Conservation (phyloP, 2,797 vertebrate species). For the Parotocinclus haroldoi region DNA sequence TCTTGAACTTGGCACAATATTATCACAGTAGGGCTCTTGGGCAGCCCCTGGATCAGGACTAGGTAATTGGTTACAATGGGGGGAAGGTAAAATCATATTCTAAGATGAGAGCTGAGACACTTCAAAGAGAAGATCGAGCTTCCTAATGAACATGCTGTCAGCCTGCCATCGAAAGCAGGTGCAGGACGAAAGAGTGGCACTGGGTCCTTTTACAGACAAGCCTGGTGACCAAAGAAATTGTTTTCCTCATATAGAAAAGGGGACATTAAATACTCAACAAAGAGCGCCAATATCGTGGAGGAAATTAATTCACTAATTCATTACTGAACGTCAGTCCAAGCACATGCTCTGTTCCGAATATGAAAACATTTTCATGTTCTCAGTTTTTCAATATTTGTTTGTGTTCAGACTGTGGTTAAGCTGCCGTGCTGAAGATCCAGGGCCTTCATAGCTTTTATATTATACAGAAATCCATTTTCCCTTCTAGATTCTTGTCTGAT, state of each 20-base stretch:
- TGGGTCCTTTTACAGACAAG: conserved; percentile 49
- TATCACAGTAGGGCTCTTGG: conserved; percentile 36
- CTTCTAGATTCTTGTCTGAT: too few species aligned
- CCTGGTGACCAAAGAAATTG: conserved; percentile 58
- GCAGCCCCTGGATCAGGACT: conserved; percentile 42
- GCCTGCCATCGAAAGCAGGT: conserved; percentile 10
- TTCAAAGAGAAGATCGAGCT: conserved; percentile 33
- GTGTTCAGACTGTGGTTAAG: too few species aligned
- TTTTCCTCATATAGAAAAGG: conserved; percentile 50
- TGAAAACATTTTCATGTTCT: too few species aligned
- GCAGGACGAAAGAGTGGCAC: background rate
- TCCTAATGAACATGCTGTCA: conserved; percentile 32
- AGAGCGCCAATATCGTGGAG: too few species aligned
- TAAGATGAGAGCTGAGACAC: conserved; percentile 43
- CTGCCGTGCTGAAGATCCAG: too few species aligned
- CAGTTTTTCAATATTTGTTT: too few species aligned
- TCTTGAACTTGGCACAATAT: conserved; percentile 43
- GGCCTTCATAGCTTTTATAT: too few species aligned
- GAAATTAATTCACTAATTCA: too few species aligned
- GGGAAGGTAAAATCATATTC: conserved; percentile 39
- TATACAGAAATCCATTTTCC: too few species aligned
- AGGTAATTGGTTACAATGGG: conserved; percentile 48
- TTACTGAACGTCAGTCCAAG: too few species aligned
- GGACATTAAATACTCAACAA: conserved; percentile 54
- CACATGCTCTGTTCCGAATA: conserved; percentile 7